Evolutionary conservation across 92 coral and sea anemone genomes (phyloP).

Genomic region (Blastomussa wellsi): DNA sequence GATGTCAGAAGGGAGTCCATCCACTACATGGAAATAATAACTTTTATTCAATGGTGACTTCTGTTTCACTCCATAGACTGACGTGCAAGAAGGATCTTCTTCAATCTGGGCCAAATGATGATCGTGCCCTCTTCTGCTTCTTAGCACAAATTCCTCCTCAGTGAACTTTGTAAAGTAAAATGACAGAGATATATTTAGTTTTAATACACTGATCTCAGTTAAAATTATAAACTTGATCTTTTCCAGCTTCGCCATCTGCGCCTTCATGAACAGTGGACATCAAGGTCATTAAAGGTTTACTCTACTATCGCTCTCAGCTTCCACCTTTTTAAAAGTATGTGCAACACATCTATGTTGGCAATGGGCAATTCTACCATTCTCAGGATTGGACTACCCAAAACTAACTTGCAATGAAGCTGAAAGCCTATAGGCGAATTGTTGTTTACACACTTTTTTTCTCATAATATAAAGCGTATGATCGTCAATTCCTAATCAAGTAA

Average conservation of each 20-base stretch:
- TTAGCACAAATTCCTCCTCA: conserved; percentile 57
- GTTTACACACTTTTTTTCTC: no score
- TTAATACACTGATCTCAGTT: conserved; percentile 2
- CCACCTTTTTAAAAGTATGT: no score
- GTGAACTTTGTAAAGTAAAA: conserved; percentile 47
- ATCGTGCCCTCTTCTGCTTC: conserved; percentile 42
- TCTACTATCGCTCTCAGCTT: no score
- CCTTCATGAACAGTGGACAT: conserved; percentile 31
- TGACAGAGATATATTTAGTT: neutral
- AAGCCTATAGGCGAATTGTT: no score
- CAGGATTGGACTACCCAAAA: no score
- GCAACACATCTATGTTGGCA: no score
- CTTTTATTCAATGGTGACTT: conserved; percentile 50
- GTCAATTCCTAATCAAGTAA: no score
- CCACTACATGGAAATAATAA: conserved; percentile 66
- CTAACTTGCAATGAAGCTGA: no score
- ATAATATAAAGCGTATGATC: no score
- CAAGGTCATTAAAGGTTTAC: no score
- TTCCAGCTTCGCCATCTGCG: neutral
- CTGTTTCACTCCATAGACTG: conserved; percentile 63
- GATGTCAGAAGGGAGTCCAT: conserved; percentile 66
- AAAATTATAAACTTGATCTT: conserved; percentile 2
- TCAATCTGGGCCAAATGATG: conserved; percentile 44
- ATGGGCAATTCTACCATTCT: no score
- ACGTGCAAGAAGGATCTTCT: conserved; percentile 49